Evolutionary conservation across 2,797 vertebrate species (phyloP).

Genomic region (Schizothorax lantsangensis): DNA sequence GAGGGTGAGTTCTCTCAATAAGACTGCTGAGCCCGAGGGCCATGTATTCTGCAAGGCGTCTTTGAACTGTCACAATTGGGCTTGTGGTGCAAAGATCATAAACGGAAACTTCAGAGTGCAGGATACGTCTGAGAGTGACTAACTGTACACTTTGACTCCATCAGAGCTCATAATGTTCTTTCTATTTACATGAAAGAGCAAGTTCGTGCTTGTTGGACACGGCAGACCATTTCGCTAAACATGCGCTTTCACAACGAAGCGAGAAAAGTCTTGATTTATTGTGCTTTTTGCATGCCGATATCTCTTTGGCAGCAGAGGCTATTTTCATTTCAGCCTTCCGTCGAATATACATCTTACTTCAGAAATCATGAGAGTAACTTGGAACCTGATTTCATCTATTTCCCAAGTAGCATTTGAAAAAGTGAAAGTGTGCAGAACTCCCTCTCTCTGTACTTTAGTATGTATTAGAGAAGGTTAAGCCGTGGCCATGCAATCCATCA

Average conservation of each 20-base stretch:
- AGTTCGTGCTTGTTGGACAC: conserved; percentile 36
- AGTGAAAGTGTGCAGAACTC: conserved; percentile 54
- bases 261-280: conserved; percentile 39
- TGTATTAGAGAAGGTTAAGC: conserved; percentile 72
- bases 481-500: conserved; percentile 81
- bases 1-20: conserved; percentile 58
- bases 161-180: conserved; percentile 44
- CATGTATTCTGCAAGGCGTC: conserved; percentile 74
- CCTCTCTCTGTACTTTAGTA: conserved; percentile 47
- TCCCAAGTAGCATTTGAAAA: conserved; percentile 41
- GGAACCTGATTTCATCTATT: conserved; percentile 45
- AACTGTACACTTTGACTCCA: conserved; percentile 60
- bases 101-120: conserved; percentile 81
- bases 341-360: conserved; percentile 28
- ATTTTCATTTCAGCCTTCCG: conserved; percentile 27
- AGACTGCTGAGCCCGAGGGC: conserved; percentile 67
- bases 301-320: conserved; percentile 10
- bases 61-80: conserved; percentile 78
- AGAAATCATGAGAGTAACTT: conserved; percentile 40
- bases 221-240: conserved; percentile 20
- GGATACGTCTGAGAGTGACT: conserved; percentile 74
- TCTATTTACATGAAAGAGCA: conserved; percentile 44
- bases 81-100: conserved; percentile 77
- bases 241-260: conserved; percentile 43
- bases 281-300: conserved; percentile 24